Evolutionary conservation across 2,797 vertebrate genomes (phyloP).

Genomic region (Hydrophis major): DNA sequence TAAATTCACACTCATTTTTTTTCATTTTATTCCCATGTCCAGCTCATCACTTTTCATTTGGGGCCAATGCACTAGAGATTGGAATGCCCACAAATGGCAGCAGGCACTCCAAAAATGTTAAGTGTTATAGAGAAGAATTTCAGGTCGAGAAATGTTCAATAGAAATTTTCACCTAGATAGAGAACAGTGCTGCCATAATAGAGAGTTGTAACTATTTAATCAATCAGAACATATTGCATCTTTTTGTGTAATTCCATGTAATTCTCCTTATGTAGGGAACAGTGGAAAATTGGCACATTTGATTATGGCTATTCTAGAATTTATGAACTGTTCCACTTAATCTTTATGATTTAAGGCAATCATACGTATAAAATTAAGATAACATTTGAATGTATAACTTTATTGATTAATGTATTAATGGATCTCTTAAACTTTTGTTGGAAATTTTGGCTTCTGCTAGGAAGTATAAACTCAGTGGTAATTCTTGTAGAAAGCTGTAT

Average conservation of each 20-base stretch:
- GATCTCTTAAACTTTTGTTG: neutral
- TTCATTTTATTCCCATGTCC: neutral
- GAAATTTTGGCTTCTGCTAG: neutral
- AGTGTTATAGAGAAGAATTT: neutral
- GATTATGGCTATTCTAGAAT: neutral
- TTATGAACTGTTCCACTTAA: neutral
- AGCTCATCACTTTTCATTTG: constrained; percentile 17
- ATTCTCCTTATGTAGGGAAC: neutral
- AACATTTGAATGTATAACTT: neutral
- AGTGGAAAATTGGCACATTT: neutral
- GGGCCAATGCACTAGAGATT: neutral
- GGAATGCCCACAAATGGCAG: constrained; percentile 23
- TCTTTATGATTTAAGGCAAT: neutral
- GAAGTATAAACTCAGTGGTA: neutral
- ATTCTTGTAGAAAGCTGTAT: neutral
- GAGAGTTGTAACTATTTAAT: neutral
- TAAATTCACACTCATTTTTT: constrained; percentile 1
- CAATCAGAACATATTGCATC: neutral
- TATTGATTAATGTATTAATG: neutral
- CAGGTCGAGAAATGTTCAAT: neutral
- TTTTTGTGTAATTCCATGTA: neutral
- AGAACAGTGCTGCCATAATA: neutral
- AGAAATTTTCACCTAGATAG: neutral
- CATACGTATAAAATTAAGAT: neutral
- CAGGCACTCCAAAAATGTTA: neutral